Percentiles rank a stretch among this genome's conserved stretches.
Evolutionary conservation across 1,140 invertebrate species (phyloP).

Genomic region (Maconellicoccus hirsutus): DNA sequence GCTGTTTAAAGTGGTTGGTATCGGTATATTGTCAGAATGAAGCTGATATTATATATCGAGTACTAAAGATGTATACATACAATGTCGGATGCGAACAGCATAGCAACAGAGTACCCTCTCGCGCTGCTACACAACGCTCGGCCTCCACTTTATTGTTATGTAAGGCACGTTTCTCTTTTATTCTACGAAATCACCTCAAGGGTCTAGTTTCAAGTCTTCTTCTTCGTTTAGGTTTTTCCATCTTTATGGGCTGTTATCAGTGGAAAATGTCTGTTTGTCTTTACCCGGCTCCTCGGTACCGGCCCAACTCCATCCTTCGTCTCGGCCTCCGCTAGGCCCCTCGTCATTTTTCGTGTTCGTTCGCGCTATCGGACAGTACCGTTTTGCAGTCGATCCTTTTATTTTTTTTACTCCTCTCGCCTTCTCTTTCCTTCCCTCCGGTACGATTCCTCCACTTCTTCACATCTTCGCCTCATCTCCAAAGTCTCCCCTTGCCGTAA

Average conservation of each 20-base stretch:
- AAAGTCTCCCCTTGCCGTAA: too few species aligned
- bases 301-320: too few species aligned
- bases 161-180: slow-evolving; percentile 18
- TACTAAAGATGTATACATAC: slow-evolving; percentile 21
- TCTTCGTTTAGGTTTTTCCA: slow-evolving; percentile 11
- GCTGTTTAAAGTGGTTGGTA: slow-evolving; percentile 15
- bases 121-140: not conserved
- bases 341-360: too few species aligned
- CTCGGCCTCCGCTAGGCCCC: too few species aligned
- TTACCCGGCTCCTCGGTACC: too few species aligned
- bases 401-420: too few species aligned
- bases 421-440: too few species aligned
- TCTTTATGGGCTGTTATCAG: slow-evolving; percentile 7
- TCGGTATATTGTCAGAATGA: slow-evolving; percentile 20
- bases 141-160: not conserved
- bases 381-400: not conserved
- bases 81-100: slow-evolving; percentile 19
- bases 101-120: slow-evolving; percentile 11
- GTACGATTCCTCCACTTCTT: too few species aligned
- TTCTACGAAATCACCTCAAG: slow-evolving; percentile 18
- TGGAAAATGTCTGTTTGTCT: not conserved
- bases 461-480: too few species aligned
- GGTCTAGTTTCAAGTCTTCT: slow-evolving; percentile 14
- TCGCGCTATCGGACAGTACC: not conserved
- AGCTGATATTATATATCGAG: slow-evolving; percentile 20